These are phyloP conservation scores for Ceratina japonica DNA, from an alignment of 1,140 invertebrate genomes.

Conservation along the genomic window DNA sequence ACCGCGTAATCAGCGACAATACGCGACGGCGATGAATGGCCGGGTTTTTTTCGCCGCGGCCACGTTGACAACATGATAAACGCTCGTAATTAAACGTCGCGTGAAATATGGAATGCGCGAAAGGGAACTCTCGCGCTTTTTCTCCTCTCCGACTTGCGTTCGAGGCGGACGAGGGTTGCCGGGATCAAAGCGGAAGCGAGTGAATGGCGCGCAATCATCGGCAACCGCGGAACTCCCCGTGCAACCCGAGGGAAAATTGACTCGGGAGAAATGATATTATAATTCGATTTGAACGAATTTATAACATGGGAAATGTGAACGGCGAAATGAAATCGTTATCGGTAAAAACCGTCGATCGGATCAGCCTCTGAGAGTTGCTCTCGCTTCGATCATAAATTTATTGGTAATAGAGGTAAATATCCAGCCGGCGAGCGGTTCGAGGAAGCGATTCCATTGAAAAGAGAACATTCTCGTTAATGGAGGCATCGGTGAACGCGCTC, in stretches of 20 bases:
- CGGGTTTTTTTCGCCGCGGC: not conserved
- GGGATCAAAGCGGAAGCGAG: conserved; percentile 24
- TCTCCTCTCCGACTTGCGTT: no score
- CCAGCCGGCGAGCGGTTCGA: not conserved
- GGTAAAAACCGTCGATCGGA: conserved; percentile 4
- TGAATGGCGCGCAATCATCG: conserved; percentile 33
- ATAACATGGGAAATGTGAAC: not conserved
- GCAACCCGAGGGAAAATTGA: not conserved
- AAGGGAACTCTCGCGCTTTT: not conserved
- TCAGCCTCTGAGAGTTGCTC: not conserved
- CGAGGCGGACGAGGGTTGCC: no score
- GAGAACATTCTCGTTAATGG: not conserved
- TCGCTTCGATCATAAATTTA: conserved; percentile 6
- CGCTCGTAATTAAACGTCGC: conserved; percentile 34
- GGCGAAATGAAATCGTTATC: conserved; percentile 24
- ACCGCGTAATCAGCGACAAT: conserved; percentile 31
- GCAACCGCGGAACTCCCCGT: conserved; percentile 7
- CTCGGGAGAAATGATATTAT: not conserved
- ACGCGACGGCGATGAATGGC: not conserved
- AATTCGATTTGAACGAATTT: conserved; percentile 28
- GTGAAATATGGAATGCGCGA: conserved; percentile 21
- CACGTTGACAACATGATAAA: conserved; percentile 24
- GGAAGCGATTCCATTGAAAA: not conserved
- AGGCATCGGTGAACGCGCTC: not conserved
- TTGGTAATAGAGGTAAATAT: conserved; percentile 22